Evolutionary conservation across 2,113 vertebrate genomes (phyloP), one percentile per base, ranked within the genome.

Genomic region (Camelus dromedarius): DNA sequence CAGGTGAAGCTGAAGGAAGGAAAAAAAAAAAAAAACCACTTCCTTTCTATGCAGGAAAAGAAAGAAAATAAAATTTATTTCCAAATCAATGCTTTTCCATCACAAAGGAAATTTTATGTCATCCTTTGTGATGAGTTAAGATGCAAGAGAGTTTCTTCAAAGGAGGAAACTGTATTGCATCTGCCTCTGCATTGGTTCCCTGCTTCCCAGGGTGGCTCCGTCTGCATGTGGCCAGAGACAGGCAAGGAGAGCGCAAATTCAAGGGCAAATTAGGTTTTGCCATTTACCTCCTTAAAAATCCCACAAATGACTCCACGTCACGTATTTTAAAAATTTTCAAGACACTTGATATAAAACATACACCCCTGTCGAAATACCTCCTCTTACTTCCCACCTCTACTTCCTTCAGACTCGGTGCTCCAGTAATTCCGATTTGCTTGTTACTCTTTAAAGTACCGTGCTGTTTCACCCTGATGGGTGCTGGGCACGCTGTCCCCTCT

Each of bases 41-140:
- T 95, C 56, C 48, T 91, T 97, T 96, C 48, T 95, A 56, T 91
- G 90, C 67, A 95, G 93, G 69, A 77, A 87, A 93, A 92, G 82
- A 84, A 92, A 73, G 18, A 10, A 58, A 97, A 97, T 69, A 76
- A 0, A 0, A 4, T 76, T 89, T 72, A 80, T 58, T 96, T 4
- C 0, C 13, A 96, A 96, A 28, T 90, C 14, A 0, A 50, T 93
- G 97, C 2, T 20, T 97, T 98, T 96, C 52, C 94, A 26, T 77
- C 94, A 9, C 1, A 91, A 95, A 96, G 70, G 88, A 97, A 98
- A 97, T 38, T 38, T 32, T 13, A 26, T 91, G 28, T 38, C 92
- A 58, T 32, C 14, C 3, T 95, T 62, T 60, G 64, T 83, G 75
- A 94, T 87, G 93, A 96, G 46, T 94, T 96, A 48, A 42, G 0